A percentile compares a stretch with the other conserved stretches of the same genome.
phyloP scores from a whole-genome alignment of 2,797 vertebrate genomes.

The Enteromius viviparus region DNA sequence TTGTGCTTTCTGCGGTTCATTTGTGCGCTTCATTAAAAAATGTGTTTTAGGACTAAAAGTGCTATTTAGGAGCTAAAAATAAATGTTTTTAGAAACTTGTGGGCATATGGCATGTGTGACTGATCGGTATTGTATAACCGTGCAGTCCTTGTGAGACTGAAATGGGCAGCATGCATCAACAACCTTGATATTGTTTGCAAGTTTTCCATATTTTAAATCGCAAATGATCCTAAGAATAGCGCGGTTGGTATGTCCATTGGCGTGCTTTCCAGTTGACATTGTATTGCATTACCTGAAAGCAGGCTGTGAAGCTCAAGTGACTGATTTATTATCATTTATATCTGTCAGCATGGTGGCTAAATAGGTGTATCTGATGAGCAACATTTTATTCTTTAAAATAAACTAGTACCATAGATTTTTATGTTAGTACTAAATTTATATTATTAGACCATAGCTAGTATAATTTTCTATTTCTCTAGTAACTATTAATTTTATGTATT shows the following conservation, averaged over 20 bases:
- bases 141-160: constrained; percentile 19
- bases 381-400: constrained; percentile 7
- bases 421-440: not conserved
- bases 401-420: not conserved
- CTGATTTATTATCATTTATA: constrained; percentile 7
- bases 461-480: not conserved
- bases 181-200: constrained; percentile 44
- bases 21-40: not conserved
- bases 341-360: constrained; percentile 1
- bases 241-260: constrained; percentile 41
- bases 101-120: constrained; percentile 3
- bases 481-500: not conserved
- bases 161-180: constrained; percentile 41
- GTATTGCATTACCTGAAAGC: constrained; percentile 52
- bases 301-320: constrained; percentile 29
- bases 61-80: constrained; percentile 10
- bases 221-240: constrained; percentile 55
- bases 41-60: constrained; percentile 1
- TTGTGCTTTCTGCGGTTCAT: constrained; percentile 32
- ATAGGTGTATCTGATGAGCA: not conserved
- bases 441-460: not conserved
- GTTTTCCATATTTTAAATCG: constrained; percentile 49
- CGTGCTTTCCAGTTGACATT: constrained; percentile 35
- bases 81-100: not conserved
- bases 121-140: constrained; percentile 1